These are phyloP conservation scores for Cygnus buccinator DNA, from an alignment of 2,113 vertebrate genomes.

Conservation along the genomic window DNA sequence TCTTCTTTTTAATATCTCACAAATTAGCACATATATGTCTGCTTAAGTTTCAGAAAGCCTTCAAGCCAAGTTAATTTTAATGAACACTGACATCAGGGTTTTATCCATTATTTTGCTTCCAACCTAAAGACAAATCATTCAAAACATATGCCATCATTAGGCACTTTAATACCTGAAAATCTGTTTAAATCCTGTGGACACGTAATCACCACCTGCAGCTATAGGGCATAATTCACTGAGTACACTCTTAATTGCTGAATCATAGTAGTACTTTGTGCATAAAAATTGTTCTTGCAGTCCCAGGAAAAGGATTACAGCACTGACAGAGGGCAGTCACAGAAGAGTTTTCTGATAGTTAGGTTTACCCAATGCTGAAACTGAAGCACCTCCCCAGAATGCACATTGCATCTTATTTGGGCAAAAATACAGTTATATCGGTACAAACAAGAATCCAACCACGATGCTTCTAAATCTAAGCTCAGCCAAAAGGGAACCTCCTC, in stretches of 20 bases:
- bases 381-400: neutral
- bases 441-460: neutral
- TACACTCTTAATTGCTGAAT: neutral
- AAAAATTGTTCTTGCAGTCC: neutral
- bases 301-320: neutral
- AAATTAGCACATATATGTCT: neutral
- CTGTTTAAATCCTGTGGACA: neutral
- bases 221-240: neutral
- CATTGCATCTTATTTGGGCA: neutral
- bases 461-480: neutral
- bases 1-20: neutral
- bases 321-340: neutral
- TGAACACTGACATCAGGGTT: neutral
- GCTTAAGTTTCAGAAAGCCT: neutral
- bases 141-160: neutral
- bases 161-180: constrained; percentile 16
- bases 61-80: neutral
- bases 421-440: neutral
- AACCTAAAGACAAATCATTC: neutral
- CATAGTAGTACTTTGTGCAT: neutral
- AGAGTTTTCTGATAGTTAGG: neutral
- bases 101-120: neutral
- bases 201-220: neutral
- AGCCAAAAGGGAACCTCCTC: neutral
- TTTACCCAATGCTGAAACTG: neutral